Base-by-base conservation (phyloP, 2,797 vertebrate species). In the Harpagifer antarcticus region DNA sequence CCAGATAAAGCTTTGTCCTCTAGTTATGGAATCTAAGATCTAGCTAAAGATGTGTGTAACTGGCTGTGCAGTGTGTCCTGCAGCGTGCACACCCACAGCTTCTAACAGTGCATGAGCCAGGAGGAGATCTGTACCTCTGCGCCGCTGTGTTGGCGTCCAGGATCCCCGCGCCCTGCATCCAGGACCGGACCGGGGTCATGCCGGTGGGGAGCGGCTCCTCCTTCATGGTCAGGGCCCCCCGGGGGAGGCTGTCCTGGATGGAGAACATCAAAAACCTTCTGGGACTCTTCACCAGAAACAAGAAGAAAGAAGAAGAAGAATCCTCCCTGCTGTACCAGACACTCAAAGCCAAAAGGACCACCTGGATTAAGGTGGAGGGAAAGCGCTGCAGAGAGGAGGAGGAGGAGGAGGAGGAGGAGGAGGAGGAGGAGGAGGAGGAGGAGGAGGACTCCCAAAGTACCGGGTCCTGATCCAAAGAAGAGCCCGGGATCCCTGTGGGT, bases 71-170 rank as follows among this genome's bases (percentile, higher is more conserved):
- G 33, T 8, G 5, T 37, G 1, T 8, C 33, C 33, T 37, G 33
- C 33, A 37, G 33, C 33, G 33, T 2, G 33, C 33, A 37, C 33
- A 37, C 33, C 33, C 27, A 27, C 33, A 37, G 33, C 33, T 4
- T 37, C 31, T 33, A 23, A 23, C 23, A 23, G 27, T 5, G 27
- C 27, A 4, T 27, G 4, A 27, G 3, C 27, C 27, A 4, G 27
- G 27, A 27, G 27, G 27, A 27, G 33, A 37, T 72, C 62, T 93
- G 96, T 95, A 98, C 98, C 97, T 99, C 94, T 99, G 98, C 3
- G 97, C 97, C 14, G 98, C 98, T 42, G 97, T 98, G 94, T 95
- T 95, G 84, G 98, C 96, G 91, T 98, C 98, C 94, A 99, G 87
- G 86, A 99, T 97, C 91, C 98, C 97, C 0, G 96, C 93, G 90